These are phyloP conservation scores for Drosophila sucinea DNA, from an alignment of 1,140 invertebrate species.

Conservation along the genomic window DNA sequence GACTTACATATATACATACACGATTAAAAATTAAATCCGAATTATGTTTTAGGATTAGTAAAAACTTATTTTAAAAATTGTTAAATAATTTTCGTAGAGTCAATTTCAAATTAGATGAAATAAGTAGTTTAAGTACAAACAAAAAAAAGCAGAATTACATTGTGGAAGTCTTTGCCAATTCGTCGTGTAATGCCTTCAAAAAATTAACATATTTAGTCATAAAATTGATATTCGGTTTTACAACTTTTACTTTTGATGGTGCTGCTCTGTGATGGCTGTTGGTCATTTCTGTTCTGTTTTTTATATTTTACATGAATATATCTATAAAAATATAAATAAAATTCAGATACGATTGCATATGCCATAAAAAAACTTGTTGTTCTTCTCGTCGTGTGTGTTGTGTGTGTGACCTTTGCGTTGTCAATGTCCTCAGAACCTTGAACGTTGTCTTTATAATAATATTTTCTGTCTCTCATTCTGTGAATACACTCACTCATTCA, in stretches of 20 bases:
- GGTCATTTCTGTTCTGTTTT: constrained; percentile 3
- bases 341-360: constrained; percentile 44
- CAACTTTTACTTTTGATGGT: constrained; percentile 5
- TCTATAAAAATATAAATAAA: constrained; percentile 49
- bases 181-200: neutral
- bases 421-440: constrained; percentile 54
- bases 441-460: constrained; percentile 34
- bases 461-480: constrained; percentile 21
- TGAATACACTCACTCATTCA: constrained; percentile 7
- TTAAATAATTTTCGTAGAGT: no score
- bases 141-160: no score
- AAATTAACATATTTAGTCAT: constrained; percentile 3
- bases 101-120: no score
- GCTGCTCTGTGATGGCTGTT: neutral
- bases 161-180: no score
- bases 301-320: constrained; percentile 19
- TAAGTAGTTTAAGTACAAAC: no score
- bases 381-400: constrained; percentile 9
- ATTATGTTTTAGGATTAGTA: no score
- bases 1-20: no score
- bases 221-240: constrained; percentile 5
- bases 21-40: no score
- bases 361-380: constrained; percentile 51
- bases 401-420: constrained; percentile 28
- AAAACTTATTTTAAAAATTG: no score